Evolutionary conservation across 2,113 vertebrate species (phyloP).

Genomic region (Oplegnathus fasciatus): DNA sequence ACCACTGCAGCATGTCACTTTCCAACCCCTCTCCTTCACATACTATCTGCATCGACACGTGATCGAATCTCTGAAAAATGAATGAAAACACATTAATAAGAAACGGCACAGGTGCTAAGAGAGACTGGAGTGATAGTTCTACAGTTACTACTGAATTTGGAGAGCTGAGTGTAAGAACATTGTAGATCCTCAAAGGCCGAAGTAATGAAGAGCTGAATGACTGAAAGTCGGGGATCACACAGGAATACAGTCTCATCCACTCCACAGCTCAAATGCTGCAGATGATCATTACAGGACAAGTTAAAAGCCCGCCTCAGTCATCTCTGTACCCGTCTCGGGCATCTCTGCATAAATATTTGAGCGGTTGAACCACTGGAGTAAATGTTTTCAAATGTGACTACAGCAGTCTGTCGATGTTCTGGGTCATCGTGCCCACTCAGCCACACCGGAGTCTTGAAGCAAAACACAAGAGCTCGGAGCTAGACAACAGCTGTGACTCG

Average conservation of each 20-base stretch:
- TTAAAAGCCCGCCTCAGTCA: conserved; percentile 25
- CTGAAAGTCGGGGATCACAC: conserved; percentile 28
- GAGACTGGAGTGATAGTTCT: background rate
- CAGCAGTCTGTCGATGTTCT: conserved; percentile 16
- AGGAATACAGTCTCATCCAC: conserved; percentile 13
- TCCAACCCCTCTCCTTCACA: background rate
- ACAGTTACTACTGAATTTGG: conserved; percentile 15
- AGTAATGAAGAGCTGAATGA: conserved; percentile 27
- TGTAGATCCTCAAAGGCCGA: conserved; percentile 17
- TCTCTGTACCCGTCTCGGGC: background rate
- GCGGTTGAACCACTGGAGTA: conserved; percentile 23
- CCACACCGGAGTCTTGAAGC: background rate
- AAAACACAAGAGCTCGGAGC: conserved; percentile 15
- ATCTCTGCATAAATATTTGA: conserved; percentile 47
- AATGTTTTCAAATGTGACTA: conserved; percentile 53
- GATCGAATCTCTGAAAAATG: background rate
- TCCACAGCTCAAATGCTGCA: conserved; percentile 26
- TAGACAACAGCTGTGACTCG: conserved; percentile 3
- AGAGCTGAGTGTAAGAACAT: background rate
- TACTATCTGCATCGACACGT: background rate
- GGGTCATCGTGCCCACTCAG: conserved; percentile 10
- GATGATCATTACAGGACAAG: background rate
- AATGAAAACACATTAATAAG: conserved; percentile 2
- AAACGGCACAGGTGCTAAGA: background rate
- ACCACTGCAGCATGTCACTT: background rate